A percentile compares a stretch with the other conserved stretches of the same genome.
Conservation (phyloP, 2,113 vertebrate species). For the Anhinga rufa region DNA sequence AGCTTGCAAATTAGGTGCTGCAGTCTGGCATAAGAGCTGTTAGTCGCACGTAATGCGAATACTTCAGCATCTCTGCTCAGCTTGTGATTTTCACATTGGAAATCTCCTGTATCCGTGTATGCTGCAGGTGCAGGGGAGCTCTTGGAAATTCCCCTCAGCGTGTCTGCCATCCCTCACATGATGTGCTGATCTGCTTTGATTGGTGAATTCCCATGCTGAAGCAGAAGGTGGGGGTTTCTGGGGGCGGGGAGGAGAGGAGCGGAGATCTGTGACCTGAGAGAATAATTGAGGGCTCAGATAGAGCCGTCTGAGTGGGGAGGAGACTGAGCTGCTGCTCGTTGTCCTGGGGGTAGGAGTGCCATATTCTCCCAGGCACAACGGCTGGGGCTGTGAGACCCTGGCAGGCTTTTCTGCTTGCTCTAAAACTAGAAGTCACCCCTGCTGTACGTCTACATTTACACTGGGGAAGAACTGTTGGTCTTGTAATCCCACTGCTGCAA, state of each 20-base stretch:
- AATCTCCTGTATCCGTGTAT: not conserved
- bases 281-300: not conserved
- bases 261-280: not conserved
- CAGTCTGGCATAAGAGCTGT: conserved; percentile 19
- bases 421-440: not conserved
- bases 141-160: conserved; percentile 16
- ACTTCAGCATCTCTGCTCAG: not conserved
- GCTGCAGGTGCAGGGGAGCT: conserved; percentile 12
- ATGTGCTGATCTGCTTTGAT: not conserved
- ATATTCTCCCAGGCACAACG: not conserved
- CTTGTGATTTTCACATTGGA: not conserved
- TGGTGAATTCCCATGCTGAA: conserved; percentile 8
- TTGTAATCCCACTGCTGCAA: not conserved
- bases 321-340: not conserved
- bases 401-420: not conserved
- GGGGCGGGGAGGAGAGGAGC: not conserved
- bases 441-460: not conserved
- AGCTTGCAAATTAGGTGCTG: conserved; percentile 44
- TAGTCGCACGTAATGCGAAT: not conserved
- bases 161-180: not conserved
- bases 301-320: not conserved
- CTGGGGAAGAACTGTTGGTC: not conserved
- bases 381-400: not conserved
- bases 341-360: not conserved
- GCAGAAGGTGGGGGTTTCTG: not conserved